A percentile compares a stretch with the other conserved stretches of the same genome.
Conservation (phyloP, 1,140 invertebrate genomes). For the Metaphire vulgaris region DNA sequence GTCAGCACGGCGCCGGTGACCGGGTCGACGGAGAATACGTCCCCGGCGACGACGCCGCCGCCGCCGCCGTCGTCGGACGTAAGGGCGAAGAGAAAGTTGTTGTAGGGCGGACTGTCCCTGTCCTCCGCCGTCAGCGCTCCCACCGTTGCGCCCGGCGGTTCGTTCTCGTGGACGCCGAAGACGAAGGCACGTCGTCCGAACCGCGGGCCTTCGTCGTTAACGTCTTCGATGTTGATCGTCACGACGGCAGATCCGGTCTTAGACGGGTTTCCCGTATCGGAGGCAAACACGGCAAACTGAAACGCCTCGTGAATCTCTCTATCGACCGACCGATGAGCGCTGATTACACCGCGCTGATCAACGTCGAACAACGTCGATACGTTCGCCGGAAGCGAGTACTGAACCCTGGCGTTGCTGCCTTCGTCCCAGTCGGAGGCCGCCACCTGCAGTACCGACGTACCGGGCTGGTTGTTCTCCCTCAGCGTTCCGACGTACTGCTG, state of each 20-base stretch:
- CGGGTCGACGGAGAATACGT: conserved; percentile 16
- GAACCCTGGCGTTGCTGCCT: conserved; percentile 89
- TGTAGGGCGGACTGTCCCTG: conserved; percentile 19
- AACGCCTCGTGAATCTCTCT: conserved; percentile 6
- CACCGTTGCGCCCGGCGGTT: conserved; percentile 7
- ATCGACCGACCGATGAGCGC: conserved; percentile 12
- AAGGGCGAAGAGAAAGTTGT: conserved; percentile 13
- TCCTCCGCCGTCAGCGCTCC: conserved; percentile 15
- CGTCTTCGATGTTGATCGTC: conserved; percentile 12
- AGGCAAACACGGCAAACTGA: conserved; percentile 18
- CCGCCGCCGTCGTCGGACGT: background rate
- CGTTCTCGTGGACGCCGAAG: conserved; percentile 26
- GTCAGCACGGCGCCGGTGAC: conserved; percentile 15
- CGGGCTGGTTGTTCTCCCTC: conserved; percentile 74
- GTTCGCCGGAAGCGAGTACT: conserved; percentile 61
- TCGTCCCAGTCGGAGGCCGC: conserved; percentile 78
- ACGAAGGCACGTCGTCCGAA: conserved; percentile 17
- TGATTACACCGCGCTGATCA: conserved; percentile 19
- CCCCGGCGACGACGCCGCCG: conserved; percentile 7
- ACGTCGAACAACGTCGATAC: conserved; percentile 14
- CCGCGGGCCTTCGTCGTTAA: conserved; percentile 1
- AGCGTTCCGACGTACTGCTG: conserved; percentile 32
- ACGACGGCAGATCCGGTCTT: conserved; percentile 5
- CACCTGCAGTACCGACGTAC: conserved; percentile 72
- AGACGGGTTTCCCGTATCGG: conserved; percentile 2